A percentile compares a stretch with the other conserved stretches of the same genome.
Evolutionary conservation across 2,113 vertebrate genomes (phyloP).

Genomic region (Conger conger): DNA sequence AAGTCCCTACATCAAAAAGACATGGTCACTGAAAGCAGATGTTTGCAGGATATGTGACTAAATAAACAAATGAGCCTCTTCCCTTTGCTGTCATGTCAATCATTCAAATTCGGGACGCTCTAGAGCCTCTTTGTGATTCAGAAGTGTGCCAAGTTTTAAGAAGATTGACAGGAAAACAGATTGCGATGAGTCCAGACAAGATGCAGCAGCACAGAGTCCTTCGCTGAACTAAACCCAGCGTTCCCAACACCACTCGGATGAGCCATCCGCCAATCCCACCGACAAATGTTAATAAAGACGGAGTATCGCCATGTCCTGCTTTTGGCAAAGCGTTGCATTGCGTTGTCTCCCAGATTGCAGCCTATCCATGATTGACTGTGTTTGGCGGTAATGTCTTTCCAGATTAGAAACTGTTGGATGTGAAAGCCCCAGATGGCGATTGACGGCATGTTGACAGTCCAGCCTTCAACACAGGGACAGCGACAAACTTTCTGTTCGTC

Average conservation of each 20-base stretch:
- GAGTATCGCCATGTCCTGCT: neutral
- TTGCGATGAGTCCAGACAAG: neutral
- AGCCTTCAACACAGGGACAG: neutral
- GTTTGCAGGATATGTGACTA: no score
- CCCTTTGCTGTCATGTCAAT: no score
- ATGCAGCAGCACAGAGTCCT: neutral
- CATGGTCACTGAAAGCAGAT: no score
- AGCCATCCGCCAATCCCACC: no score
- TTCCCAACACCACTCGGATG: no score
- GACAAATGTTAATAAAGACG: neutral
- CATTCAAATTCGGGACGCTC: no score
- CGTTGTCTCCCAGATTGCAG: slow-evolving; percentile 3
- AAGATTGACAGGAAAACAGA: neutral
- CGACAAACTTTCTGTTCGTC: neutral
- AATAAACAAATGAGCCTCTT: no score
- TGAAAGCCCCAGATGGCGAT: neutral
- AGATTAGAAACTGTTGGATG: neutral
- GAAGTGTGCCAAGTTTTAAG: no score
- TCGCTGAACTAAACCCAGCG: no score
- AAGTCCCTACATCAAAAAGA: no score
- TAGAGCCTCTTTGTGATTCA: no score
- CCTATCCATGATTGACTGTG: neutral
- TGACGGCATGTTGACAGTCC: neutral
- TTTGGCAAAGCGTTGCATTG: neutral
- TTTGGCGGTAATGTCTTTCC: neutral